These are phyloP conservation scores for Zaprionus capensis DNA, from an alignment of 1,140 invertebrate genomes.

Conservation along the genomic window DNA sequence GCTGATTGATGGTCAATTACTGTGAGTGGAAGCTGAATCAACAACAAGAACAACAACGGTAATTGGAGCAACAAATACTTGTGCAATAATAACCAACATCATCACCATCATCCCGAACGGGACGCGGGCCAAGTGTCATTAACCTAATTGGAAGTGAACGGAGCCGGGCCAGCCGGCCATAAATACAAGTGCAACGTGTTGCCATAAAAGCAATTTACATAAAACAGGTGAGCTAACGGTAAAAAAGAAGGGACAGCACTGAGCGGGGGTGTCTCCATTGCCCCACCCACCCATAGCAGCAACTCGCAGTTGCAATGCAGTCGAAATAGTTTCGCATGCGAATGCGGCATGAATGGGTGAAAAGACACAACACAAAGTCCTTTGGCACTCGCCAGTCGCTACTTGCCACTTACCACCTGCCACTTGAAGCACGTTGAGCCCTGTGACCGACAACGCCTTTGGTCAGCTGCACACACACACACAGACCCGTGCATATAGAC, in stretches of 20 bases:
- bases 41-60: constrained; percentile 46
- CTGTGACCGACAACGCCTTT: constrained; percentile 33
- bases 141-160: constrained; percentile 68
- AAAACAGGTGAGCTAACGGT: constrained; percentile 65
- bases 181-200: constrained; percentile 78
- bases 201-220: constrained; percentile 80
- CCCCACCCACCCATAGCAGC: constrained; percentile 5
- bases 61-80: constrained; percentile 50
- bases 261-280: constrained; percentile 23
- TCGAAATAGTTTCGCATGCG: constrained; percentile 47
- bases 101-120: constrained; percentile 37
- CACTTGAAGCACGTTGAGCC: constrained; percentile 56
- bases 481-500: neutral
- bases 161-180: constrained; percentile 40
- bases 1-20: constrained; percentile 78
- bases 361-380: constrained; percentile 55
- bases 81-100: constrained; percentile 57
- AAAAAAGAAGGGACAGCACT: constrained; percentile 22
- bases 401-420: constrained; percentile 16
- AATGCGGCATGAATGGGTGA: constrained; percentile 33
- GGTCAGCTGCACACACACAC: constrained; percentile 21
- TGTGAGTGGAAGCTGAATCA: constrained; percentile 53
- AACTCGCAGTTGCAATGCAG: constrained; percentile 67
- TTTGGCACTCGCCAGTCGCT: constrained; percentile 1
- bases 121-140: constrained; percentile 70